Base-by-base conservation (phyloP, 2,888 invertebrate species). In the Xanthorhoe designata region DNA sequence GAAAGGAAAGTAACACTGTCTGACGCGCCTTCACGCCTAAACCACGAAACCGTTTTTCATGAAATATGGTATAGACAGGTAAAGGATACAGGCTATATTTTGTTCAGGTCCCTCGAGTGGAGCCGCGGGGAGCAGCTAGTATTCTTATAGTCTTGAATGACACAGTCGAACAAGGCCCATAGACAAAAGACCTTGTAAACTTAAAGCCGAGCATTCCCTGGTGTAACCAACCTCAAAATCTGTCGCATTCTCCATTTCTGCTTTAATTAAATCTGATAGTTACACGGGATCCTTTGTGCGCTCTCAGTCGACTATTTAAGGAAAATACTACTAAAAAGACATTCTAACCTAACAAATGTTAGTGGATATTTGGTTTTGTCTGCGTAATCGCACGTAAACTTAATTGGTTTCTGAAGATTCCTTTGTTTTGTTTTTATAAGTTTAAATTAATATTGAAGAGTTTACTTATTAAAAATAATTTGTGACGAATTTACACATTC, bases 191-290 rank as follows among this genome's bases (percentile, higher is more conserved):
- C 38, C 15, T 13, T 15, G 38, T 47, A 61, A 61, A 53, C 52
- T 61, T 60, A 45, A 32, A 58, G 35, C 51, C 51, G n/a, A 18
- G n/a, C 18, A 53, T 56, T 52, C 56, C 61, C 54, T 73, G 78
- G 76, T 63, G 75, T 72, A 77, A 68, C 73, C 68, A 78, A 79
- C 75, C 76, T 73, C 70, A 69, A 82, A 84, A 84, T 83, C 79
- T 76, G 77, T 66, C 76, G 70, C 73, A 70, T 68, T 71, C 72
- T 72, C 74, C 17, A 47, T 47, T 60, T 73, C 73, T 69, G 78
- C 77, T 84, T 83, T 84, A 85, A 86, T 86, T 85, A 85, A 83
- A 84, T 81, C 78, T 75, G 77, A 82, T 85, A 84, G 83, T 84
- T 81, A 73, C 73, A 66, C 71, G 64, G 72, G 75, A 70, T 75